phyloP scores from a whole-genome alignment of 92 coral and sea anemone species.

The Actinostola sp. region DNA sequence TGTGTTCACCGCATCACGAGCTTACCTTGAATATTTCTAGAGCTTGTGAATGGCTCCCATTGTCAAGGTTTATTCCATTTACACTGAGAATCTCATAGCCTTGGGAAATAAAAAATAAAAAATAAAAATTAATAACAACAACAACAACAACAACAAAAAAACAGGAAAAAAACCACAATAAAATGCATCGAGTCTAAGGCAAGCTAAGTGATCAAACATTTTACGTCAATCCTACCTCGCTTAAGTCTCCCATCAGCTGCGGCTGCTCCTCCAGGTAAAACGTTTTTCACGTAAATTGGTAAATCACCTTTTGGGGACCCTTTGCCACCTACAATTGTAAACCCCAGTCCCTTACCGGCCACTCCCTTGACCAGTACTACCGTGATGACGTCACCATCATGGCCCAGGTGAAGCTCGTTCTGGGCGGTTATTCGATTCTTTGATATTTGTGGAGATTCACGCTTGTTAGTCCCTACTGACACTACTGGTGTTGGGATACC shows the following conservation, averaged over 20 bases:
- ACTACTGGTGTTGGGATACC: conserved; percentile 61
- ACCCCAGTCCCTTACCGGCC: conserved; percentile 92
- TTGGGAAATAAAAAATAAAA: background rate
- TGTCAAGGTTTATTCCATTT: conserved; percentile 71
- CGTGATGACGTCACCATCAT: conserved; percentile 65
- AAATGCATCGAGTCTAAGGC: too few relatives aligned
- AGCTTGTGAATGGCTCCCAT: conserved; percentile 74
- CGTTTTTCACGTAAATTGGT: conserved; percentile 83
- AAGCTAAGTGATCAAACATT: background rate
- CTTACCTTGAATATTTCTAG: conserved; percentile 87
- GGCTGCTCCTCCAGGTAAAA: conserved; percentile 91
- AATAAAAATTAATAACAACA: background rate
- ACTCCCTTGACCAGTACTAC: conserved; percentile 89
- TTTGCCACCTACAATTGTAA: conserved; percentile 96
- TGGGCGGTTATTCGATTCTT: conserved; percentile 26
- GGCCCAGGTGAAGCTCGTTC: conserved; percentile 16
- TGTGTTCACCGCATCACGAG: too few relatives aligned
- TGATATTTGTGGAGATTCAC: conserved; percentile 72
- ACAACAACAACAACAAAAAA: too few relatives aligned
- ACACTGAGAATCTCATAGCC: conserved; percentile 92
- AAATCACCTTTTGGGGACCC: conserved; percentile 89
- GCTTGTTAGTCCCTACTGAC: conserved; percentile 47
- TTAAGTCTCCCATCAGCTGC: conserved; percentile 89
- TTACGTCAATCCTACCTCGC: conserved; percentile 55
- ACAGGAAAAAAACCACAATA: background rate